These are phyloP conservation scores for Electrophaes corylata DNA, from an alignment of 2,888 invertebrate genomes.

Conservation along the genomic window DNA sequence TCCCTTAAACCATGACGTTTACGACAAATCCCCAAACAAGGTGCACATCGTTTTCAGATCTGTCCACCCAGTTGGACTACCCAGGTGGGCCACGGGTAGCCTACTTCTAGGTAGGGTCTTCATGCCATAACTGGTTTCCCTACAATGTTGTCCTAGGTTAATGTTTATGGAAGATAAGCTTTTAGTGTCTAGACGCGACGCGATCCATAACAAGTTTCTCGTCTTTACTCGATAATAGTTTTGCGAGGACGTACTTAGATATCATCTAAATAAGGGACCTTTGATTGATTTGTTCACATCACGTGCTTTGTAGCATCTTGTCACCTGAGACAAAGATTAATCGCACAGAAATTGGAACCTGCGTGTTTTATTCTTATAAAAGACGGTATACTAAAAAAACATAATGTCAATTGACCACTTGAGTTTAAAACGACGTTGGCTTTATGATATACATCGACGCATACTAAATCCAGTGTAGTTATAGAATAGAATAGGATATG, in stretches of 20 bases:
- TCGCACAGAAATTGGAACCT: neutral
- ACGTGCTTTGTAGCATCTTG: neutral
- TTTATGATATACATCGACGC: too few species aligned
- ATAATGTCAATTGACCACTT: too few species aligned
- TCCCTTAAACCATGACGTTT: too few species aligned
- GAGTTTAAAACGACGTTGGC: too few species aligned
- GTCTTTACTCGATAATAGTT: neutral
- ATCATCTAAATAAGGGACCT: neutral
- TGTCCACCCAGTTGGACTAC: too few species aligned
- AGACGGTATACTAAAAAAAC: neutral
- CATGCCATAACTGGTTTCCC: neutral
- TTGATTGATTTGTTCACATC: neutral
- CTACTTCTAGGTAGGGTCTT: too few species aligned
- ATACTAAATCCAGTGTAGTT: too few species aligned
- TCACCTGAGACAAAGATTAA: neutral
- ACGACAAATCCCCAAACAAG: too few species aligned
- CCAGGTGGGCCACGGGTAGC: too few species aligned
- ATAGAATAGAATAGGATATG: too few species aligned
- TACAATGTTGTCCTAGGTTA: neutral
- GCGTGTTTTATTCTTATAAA: neutral
- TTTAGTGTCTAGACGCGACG: neutral
- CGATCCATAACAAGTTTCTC: neutral
- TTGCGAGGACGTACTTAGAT: neutral
- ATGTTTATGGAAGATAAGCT: neutral
- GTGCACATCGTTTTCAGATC: too few species aligned